A percentile compares a stretch with the other conserved stretches of the same genome.
phyloP scores from a whole-genome alignment of 2,888 invertebrate species.

The Plebejus argus region DNA sequence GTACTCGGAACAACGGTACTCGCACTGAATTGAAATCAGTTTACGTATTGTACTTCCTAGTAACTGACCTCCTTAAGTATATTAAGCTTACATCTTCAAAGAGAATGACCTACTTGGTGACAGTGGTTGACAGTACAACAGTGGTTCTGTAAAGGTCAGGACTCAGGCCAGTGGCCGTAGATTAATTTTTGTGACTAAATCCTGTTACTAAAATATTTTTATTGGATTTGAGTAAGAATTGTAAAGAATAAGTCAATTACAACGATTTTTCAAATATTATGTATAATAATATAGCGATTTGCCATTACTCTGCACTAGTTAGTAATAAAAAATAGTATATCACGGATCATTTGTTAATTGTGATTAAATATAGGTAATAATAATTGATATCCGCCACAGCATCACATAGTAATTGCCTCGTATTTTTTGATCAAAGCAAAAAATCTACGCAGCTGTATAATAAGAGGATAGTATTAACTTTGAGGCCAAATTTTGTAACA shows the following conservation, averaged over 20 bases:
- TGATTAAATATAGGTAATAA: no score
- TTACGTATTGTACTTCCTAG: slow-evolving; percentile 53
- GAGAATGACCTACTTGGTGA: not conserved
- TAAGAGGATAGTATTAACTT: slow-evolving; percentile 20
- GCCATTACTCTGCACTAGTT: no score
- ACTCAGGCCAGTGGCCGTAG: not conserved
- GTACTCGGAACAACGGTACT: slow-evolving; percentile 61
- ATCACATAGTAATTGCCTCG: not conserved
- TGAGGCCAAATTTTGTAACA: slow-evolving; percentile 40
- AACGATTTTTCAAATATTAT: no score
- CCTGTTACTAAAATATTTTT: no score
- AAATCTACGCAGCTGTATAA: slow-evolving; percentile 6
- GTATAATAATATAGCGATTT: no score
- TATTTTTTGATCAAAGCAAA: not conserved
- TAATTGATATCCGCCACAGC: not conserved
- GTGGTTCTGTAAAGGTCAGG: not conserved
- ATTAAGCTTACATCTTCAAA: slow-evolving; percentile 22
- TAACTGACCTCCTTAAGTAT: slow-evolving; percentile 53
- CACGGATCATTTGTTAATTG: not conserved
- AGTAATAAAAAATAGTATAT: no score
- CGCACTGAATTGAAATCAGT: slow-evolving; percentile 51
- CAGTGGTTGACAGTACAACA: not conserved
- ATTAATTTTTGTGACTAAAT: no score
- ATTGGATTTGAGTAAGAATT: no score
- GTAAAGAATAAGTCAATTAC: no score